Base-by-base conservation (phyloP, 1,140 invertebrate genomes). In the Aphaenogaster floridana region DNA sequence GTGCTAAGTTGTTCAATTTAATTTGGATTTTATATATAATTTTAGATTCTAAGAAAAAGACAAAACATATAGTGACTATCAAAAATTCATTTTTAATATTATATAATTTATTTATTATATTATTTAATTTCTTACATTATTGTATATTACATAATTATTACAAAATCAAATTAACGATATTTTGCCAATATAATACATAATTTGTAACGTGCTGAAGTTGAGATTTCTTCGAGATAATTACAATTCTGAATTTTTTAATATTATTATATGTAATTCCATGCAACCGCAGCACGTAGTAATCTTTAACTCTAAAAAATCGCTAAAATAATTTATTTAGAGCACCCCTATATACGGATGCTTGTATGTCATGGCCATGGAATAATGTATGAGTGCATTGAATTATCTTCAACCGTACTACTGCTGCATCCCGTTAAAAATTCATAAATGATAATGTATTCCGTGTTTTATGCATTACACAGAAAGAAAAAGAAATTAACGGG, bases 361-460 rank as follows among this genome's bases (percentile, higher is more conserved):
- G 74, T 48, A 59, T 83, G 68, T 48, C 80, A 45, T 83, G 36
- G 39, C 21, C 13, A 13, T 59, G 42, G 80, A 83, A 83, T 83
- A 83, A 83, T 83, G 80, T 61, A 83, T 83, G 80, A 83, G 52
- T 74, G 68, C 66, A 61, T 48, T 74, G 54, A 83, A 74, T 83
- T 83, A 83, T 83, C 52, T 83, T 83, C 39, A 83, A 42, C 50
- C 17, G 28, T 71, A 68, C n/a, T 34, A 15, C 50, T 48, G 17
- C 39, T 13, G 15, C 28, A 59, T 59, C 2, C 21, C 11, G 80
- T 83, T 83, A 83, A 83, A 83, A 83, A 83, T 83, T 83, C 80
- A 83, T 83, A 59, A 83, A 83, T 83, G 80, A 74, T 74, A 83
- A 83, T 83, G 7, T 83, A 83, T 72, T 61, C 80, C 5, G 50